phyloP scores from a whole-genome alignment of 2,888 invertebrate genomes.

The Norana najaformis region DNA sequence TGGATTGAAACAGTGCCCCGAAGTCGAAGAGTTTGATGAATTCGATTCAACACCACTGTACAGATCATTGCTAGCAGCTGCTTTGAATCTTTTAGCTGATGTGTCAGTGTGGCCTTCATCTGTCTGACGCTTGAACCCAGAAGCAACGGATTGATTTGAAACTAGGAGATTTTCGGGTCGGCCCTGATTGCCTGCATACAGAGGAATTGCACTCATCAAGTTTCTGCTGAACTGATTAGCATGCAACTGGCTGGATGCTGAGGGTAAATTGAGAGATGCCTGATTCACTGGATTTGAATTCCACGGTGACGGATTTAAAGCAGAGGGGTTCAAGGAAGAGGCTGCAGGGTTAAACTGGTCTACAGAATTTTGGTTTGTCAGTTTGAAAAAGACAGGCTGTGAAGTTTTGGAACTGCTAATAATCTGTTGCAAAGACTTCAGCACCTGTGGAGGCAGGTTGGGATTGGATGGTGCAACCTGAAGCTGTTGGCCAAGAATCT shows the following conservation, averaged over 20 bases:
- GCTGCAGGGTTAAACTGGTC: not conserved
- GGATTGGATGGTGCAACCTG: not conserved
- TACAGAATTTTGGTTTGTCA: not conserved
- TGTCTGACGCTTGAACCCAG: not conserved
- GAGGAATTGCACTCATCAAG: not conserved
- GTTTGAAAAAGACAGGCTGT: constrained; percentile 2
- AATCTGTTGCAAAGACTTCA: constrained; percentile 1
- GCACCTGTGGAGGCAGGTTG: not conserved
- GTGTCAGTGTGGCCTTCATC: not conserved
- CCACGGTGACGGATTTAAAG: not conserved
- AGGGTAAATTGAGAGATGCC: not conserved
- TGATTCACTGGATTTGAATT: not conserved
- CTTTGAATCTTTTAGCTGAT: not conserved
- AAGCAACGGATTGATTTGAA: not conserved
- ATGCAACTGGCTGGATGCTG: not conserved
- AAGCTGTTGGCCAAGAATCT: not conserved
- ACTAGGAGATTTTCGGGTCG: not conserved
- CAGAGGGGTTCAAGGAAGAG: not conserved
- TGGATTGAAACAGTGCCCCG: not conserved
- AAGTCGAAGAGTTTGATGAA: not conserved
- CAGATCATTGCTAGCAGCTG: not conserved
- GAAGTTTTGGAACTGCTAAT: not conserved
- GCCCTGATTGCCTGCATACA: not conserved
- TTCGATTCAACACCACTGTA: not conserved
- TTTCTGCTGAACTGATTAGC: not conserved